Evolutionary conservation across 1,140 invertebrate species (phyloP).

Genomic region (Ladona fulva): DNA sequence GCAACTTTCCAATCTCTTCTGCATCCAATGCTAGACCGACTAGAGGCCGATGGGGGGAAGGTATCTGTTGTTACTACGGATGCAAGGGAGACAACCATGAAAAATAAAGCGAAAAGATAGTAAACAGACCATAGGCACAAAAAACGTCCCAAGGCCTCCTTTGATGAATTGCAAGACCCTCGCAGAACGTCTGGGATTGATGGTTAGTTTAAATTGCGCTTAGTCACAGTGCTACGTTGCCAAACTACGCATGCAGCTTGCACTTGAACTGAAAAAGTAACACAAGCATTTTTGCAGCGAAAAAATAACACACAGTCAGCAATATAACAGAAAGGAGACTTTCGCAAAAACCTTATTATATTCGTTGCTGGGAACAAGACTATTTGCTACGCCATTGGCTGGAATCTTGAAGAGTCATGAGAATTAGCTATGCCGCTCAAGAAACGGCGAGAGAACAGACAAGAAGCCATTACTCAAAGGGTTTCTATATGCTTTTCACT

Average conservation of each 20-base stretch:
- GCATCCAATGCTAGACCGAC: too few species aligned
- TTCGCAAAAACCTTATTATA: constrained; percentile 2
- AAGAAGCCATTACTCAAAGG: background rate
- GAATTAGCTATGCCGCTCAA: background rate
- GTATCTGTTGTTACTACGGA: too few species aligned
- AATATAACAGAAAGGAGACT: background rate
- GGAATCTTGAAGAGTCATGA: constrained; percentile 9
- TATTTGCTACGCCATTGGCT: background rate
- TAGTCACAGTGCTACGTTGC: background rate
- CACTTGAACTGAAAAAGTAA: background rate
- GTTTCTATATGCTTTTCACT: background rate
- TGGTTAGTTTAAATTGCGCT: constrained; percentile 9
- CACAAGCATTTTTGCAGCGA: background rate
- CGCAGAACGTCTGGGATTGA: background rate
- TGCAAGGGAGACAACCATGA: background rate
- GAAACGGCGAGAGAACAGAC: background rate
- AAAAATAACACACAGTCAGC: background rate
- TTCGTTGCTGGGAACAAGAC: background rate
- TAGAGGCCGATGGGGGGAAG: too few species aligned
- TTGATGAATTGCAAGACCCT: constrained; percentile 5
- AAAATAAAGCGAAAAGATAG: constrained; percentile 1
- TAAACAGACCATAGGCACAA: background rate
- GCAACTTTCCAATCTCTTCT: too few species aligned
- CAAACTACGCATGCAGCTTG: background rate
- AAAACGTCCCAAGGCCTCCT: background rate